Evolutionary conservation across 2,888 invertebrate genomes (phyloP), one percentile per base, ranked within the genome.

Genomic region (Hyppa rectilinea): DNA sequence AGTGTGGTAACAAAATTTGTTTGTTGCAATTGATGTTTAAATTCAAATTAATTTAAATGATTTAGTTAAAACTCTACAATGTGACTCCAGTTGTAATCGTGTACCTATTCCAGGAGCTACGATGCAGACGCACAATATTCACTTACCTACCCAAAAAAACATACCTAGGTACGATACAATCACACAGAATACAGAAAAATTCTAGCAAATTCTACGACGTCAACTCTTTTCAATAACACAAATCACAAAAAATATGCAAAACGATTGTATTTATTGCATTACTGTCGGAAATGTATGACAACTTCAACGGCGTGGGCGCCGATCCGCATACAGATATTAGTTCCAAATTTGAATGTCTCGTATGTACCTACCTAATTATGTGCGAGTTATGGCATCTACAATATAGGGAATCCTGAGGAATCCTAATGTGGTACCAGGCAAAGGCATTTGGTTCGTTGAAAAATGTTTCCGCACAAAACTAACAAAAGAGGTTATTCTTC

Each of bases 231-330:
- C 50, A 40, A 45, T 63, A 71, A 62, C 2, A 38, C 1, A 9
- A 52, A 6, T 17, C 20, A 53, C 47, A 55, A 53, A 63, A 76
- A 76, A 68, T 81, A 77, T 77, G 53, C 62, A 69, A 81, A 77
- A 50, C 4, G 2, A 49, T 67, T 29, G 6, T 53, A 81, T 77
- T 77, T 77, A 77, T 77, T 60, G 29, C 59, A 56, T 55, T 63
- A 59, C 59, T 40, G 47, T 77, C 78, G 78, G 82, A 77, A 77
- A 77, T 81, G 63, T 77, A 77, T 77, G 77, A 81, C 77, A 77
- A 69, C 45, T 29, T 50, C 50, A 63, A 69, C 53, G 77, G 53
- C 71, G 34, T 38, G 59, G 70, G 45, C 34, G 29, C 59, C 45
- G 36, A 52, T 58, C 34, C 59, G 82, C 77, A 77, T 77, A 81